phyloP scores from a whole-genome alignment of 2,113 vertebrate genomes.

The Tetrax tetrax region DNA sequence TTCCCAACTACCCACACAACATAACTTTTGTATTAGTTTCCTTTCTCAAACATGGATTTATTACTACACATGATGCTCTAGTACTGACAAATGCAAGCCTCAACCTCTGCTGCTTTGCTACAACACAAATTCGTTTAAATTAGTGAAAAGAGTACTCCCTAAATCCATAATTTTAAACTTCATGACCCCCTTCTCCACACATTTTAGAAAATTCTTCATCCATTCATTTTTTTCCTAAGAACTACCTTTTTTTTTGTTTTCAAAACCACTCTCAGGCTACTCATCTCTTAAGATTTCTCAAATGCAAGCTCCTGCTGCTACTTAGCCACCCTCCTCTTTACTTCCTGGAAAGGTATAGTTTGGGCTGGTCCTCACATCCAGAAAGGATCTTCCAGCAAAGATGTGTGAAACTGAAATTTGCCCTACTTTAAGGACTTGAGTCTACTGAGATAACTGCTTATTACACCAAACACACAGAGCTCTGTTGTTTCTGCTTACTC shows the following conservation, averaged over 20 bases:
- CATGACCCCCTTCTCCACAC: neutral
- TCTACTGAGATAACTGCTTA: neutral
- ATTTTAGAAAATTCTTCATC: neutral
- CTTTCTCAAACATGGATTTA: neutral
- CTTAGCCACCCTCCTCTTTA: neutral
- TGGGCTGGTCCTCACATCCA: neutral
- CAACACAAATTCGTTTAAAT: neutral
- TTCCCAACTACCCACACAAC: neutral
- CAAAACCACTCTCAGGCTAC: neutral
- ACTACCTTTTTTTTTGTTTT: neutral
- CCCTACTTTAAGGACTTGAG: neutral
- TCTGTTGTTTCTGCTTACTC: neutral
- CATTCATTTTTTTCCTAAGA: neutral
- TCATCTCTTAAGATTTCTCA: neutral
- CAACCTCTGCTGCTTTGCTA: neutral
- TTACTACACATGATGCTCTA: neutral
- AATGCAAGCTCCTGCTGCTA: rapidly evolving
- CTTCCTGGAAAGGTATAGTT: neutral
- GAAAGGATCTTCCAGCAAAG: neutral
- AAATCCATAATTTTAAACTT: neutral
- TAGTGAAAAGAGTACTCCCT: neutral
- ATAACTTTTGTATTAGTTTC: neutral
- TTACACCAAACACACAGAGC: neutral
- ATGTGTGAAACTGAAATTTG: neutral
- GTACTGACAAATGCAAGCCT: neutral